These are phyloP conservation scores for Epinotia bilunana DNA, from an alignment of 2,888 invertebrate genomes.

Conservation along the genomic window DNA sequence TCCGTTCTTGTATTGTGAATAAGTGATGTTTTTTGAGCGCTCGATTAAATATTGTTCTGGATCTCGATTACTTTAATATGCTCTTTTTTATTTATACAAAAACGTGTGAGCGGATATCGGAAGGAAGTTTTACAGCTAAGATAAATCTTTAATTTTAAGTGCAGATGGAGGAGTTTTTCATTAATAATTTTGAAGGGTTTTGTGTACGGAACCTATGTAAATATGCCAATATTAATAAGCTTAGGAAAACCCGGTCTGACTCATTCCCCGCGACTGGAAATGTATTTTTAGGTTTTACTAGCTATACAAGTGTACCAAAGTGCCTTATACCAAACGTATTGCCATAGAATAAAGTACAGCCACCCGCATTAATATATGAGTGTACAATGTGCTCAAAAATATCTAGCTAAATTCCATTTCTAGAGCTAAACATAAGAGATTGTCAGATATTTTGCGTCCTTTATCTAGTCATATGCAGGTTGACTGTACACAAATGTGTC, in stretches of 20 bases:
- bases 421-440: too few species aligned
- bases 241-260: constrained; percentile 51
- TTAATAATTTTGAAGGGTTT: constrained; percentile 28
- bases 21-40: constrained; percentile 49
- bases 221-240: constrained; percentile 21
- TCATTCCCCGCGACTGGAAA: constrained; percentile 48
- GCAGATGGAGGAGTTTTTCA: constrained; percentile 15
- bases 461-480: too few species aligned
- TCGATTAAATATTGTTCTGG: constrained; percentile 48
- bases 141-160: constrained; percentile 33
- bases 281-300: not conserved
- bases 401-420: too few species aligned
- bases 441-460: too few species aligned
- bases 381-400: too few species aligned
- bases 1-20: not conserved
- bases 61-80: constrained; percentile 44
- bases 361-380: too few species aligned
- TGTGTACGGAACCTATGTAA: constrained; percentile 6
- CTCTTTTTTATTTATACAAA: constrained; percentile 37
- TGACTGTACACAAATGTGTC: too few species aligned
- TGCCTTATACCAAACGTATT: not conserved
- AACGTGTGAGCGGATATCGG: constrained; percentile 47
- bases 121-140: constrained; percentile 39
- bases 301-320: too few species aligned
- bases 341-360: too few species aligned